Evolutionary conservation across 2,888 invertebrate species (phyloP).

Genomic region (Therioaphis trifolii): DNA sequence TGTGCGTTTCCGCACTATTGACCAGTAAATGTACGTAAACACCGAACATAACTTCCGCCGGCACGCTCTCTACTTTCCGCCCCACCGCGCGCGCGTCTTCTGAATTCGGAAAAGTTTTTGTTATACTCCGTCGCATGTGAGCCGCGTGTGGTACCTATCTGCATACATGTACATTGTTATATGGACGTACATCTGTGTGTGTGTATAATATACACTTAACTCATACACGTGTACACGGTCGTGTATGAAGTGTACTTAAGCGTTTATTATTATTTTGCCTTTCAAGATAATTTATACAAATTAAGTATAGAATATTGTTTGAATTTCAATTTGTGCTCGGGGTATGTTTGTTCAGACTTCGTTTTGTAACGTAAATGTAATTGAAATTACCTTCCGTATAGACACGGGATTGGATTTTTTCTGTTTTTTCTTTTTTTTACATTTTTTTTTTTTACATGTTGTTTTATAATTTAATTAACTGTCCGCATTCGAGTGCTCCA

Average conservation of each 20-base stretch:
- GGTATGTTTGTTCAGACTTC: constrained; percentile 16
- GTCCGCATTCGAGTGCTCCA: not conserved
- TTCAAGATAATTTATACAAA: constrained; percentile 20
- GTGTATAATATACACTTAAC: not conserved
- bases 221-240: not conserved
- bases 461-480: not conserved
- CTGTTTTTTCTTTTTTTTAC: too few species aligned
- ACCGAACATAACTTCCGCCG: constrained; percentile 34
- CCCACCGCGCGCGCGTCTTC: not conserved
- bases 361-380: not conserved
- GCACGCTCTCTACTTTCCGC: not conserved
- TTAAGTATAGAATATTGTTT: constrained; percentile 26
- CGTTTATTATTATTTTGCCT: constrained; percentile 18
- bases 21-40: constrained; percentile 41
- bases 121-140: not conserved
- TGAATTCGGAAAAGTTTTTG: constrained; percentile 34
- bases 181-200: not conserved
- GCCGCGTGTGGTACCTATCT: too few species aligned
- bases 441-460: not conserved
- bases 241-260: not conserved
- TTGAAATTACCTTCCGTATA: constrained; percentile 20
- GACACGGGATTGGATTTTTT: not conserved
- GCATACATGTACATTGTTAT: too few species aligned
- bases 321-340: not conserved
- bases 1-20: not conserved